phyloP scores from a whole-genome alignment of 2,888 invertebrate species.

The Lasioglossum calceatum region DNA sequence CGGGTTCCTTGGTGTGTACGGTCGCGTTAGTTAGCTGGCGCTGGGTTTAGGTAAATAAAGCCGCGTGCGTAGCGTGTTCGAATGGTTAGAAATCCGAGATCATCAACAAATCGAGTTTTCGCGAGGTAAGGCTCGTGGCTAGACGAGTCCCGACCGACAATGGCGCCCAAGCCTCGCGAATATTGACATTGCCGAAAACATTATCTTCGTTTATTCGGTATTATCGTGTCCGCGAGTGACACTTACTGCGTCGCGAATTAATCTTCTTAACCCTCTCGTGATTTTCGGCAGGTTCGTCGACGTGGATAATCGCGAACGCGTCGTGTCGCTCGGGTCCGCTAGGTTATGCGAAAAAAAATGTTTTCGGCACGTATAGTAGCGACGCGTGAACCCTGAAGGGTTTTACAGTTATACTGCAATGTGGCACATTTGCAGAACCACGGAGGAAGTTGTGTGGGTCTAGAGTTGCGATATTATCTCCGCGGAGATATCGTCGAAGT shows the following conservation, averaged over 20 bases:
- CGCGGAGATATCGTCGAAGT: constrained; percentile 69
- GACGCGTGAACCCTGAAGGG: constrained; percentile 84
- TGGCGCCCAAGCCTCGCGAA: constrained; percentile 82
- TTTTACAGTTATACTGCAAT: constrained; percentile 85
- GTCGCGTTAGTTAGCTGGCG: constrained; percentile 59
- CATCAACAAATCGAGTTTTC: constrained; percentile 74
- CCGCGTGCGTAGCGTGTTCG: constrained; percentile 58
- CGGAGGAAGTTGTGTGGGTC: constrained; percentile 81
- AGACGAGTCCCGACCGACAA: constrained; percentile 79
- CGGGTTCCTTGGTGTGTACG: constrained; percentile 49
- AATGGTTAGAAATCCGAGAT: constrained; percentile 67
- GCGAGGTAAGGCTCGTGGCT: constrained; percentile 74
- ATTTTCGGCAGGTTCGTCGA: constrained; percentile 45
- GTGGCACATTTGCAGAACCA: constrained; percentile 84
- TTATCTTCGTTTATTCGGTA: constrained; percentile 74
- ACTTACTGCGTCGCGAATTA: constrained; percentile 79
- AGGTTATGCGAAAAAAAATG: constrained; percentile 83
- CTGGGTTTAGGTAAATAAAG: constrained; percentile 68
- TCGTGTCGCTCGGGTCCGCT: constrained; percentile 44
- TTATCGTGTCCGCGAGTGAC: constrained; percentile 74
- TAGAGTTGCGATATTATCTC: constrained; percentile 76
- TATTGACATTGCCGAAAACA: constrained; percentile 82
- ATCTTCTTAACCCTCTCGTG: constrained; percentile 74
- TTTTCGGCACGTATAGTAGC: constrained; percentile 83
- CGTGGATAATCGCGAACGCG: constrained; percentile 33